Evolutionary conservation across 2,888 invertebrate genomes (phyloP), one percentile per base, ranked within the genome.

Genomic region (Ligdia adustata): DNA sequence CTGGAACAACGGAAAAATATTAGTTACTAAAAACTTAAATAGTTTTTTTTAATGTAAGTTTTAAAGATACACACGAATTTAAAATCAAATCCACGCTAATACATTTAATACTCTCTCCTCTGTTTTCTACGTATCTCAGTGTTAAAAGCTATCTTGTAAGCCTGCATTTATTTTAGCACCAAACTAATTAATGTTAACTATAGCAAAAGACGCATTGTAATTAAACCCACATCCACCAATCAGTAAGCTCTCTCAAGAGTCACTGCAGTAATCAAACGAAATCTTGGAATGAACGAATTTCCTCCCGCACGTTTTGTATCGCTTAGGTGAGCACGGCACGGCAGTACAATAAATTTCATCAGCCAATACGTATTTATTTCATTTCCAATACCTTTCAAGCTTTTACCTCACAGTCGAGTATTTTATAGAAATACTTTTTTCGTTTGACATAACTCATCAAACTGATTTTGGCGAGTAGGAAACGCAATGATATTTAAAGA

Each of bases 401-500:
- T 35, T 22, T 22, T 34, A 43, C 37, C 37, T 35, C 24, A 16
- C 22, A 34, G 39, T 26, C 38, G 38, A 45, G 13, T 46, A 29
- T 38, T 33, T 37, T 11, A 11, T 16, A 3, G 7, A 16, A 9
- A 16, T 11, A 16, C 16, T 37, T n/a, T 31, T 46, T 46, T 49
- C 42, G 47, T 49, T 49, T 33, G 26, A 33, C 27, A 42, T 32
- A 35, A 33, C 39, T 42, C 32, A 31, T 41, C 34, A 31, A 34
- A 33, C 42, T 38, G 26, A 35, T 41, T 11, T 15, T 7, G 27
- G 20, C 45, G 31, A 43, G 31, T 31, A 34, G 31, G 26, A 46
- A 49, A 34, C 38, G 39, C 46, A 53, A 55, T 45, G 54, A 56
- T 55, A 50, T 67, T 57, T 43, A 54, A 46, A 53, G 32, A 53